These are phyloP conservation scores for Eristalinus sepulchralis DNA, from an alignment of 2,888 invertebrate species.

Conservation along the genomic window DNA sequence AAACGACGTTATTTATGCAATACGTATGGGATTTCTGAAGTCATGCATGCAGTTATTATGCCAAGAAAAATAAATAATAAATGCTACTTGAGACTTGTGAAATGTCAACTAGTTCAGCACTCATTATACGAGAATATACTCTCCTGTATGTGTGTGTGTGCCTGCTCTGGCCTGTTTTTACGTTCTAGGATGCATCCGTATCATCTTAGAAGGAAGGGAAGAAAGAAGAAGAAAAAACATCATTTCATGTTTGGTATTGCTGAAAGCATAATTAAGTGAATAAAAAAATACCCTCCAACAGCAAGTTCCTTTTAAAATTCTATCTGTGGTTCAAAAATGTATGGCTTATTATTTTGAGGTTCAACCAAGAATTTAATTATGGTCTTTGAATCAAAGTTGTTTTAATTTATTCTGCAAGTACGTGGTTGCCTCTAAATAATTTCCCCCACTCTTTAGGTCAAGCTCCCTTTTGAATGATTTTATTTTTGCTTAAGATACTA, in stretches of 20 bases:
- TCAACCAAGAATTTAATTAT: neutral
- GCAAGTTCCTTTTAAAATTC: constrained; percentile 11
- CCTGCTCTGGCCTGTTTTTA: too few relatives aligned
- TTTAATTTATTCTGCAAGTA: neutral
- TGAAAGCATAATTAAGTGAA: constrained; percentile 49
- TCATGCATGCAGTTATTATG: constrained; percentile 52
- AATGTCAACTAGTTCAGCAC: constrained; percentile 54
- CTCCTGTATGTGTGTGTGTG: neutral
- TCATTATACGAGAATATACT: constrained; percentile 35
- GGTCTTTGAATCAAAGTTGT: neutral
- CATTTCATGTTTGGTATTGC: constrained; percentile 16
- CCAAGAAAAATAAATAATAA: constrained; percentile 63
- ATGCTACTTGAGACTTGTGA: constrained; percentile 62
- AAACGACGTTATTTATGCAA: constrained; percentile 45
- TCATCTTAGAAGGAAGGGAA: constrained; percentile 26
- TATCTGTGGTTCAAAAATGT: neutral
- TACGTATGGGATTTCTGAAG: constrained; percentile 33
- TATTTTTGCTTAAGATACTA: neutral
- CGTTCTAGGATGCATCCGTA: constrained; percentile 24
- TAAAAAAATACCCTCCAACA: constrained; percentile 14
- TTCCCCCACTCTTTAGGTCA: neutral
- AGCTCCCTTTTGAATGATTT: neutral
- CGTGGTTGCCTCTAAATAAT: neutral
- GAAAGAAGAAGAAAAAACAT: neutral
- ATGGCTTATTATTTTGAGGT: neutral